These are phyloP conservation scores for Chionomys nivalis DNA, from an alignment of 2,113 vertebrate species.

Conservation along the genomic window DNA sequence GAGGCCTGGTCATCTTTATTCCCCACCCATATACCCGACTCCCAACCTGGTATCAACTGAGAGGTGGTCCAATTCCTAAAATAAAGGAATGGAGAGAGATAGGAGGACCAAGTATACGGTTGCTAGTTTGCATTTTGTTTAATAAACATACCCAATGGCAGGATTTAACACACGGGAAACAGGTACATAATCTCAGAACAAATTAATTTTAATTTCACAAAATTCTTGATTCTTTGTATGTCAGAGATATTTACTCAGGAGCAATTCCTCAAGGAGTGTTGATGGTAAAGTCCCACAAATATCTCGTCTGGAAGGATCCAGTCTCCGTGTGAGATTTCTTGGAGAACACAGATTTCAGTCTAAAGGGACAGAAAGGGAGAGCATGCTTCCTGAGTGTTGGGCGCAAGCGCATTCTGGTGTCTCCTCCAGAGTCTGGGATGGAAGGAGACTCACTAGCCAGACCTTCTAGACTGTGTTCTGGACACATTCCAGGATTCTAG, in stretches of 20 bases:
- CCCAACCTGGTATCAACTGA: not conserved
- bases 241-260: not conserved
- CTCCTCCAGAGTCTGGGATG: not conserved
- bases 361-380: not conserved
- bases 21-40: not conserved
- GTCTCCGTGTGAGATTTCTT: not conserved
- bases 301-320: not conserved
- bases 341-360: not conserved
- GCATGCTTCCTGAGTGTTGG: not conserved
- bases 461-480: not conserved
- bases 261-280: not conserved
- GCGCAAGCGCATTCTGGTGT: not conserved
- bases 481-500: not conserved
- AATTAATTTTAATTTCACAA: not conserved
- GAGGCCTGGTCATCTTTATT: fast-evolving
- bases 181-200: conserved; percentile 7
- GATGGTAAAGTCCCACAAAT: not conserved
- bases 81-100: not conserved
- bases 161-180: not conserved
- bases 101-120: not conserved
- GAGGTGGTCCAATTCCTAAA: not conserved
- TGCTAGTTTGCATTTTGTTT: not conserved
- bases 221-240: not conserved
- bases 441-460: not conserved
- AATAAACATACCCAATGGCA: not conserved